Base-by-base conservation (phyloP, 23 tunicate genomes). In the Pegea sp. region DNA sequence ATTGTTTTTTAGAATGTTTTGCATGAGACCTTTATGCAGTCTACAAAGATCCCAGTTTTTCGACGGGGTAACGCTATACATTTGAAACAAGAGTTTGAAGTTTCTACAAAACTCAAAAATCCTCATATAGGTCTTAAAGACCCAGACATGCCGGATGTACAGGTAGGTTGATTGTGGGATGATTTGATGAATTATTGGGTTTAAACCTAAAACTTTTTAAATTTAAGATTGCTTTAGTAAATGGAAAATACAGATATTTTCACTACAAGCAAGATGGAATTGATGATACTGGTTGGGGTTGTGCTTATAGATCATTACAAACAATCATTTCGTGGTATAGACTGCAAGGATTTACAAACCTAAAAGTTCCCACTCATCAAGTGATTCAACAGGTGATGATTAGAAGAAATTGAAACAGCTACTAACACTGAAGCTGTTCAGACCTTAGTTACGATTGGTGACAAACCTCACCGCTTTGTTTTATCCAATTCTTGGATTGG, bases 211-310 rank as follows among this genome's bases (percentile, higher is more conserved):
- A 24, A 16, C 27, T 26, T 25, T 21, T 6, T 24, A 5, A 5
- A 21, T 32, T 52, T 22, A 4, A 70, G 68, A 29, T 60, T 22
- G 44, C 16, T 30, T 5, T 55, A 31, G 76, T 84, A 29, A 31
- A 60, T 48, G 99, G 93, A 4, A 43, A 11, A 1, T 91, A 91
- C 44, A 57, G 72, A 30, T 91, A 91, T 32, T 70, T 78, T 54
- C 99, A 91, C 42, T 91, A 91, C 69, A 81, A 57, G 62, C 99
- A 91, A 61, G 77, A 91, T 23, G 46, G 53, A 3, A 57, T 67
- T 18, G 69, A 91, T 60, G 99, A 91, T 56, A 68, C 61, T 30
- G 99, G 99, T 30, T 91, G 99, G 99, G 99, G 99, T 20, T 91
- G 99, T 64, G 86, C 99, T 2, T 91, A 91, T 48, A 31, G 99